Evolutionary conservation across 2,888 invertebrate species (phyloP), one percentile per base, ranked within the genome.

Genomic region (Scaptomyza parva): DNA sequence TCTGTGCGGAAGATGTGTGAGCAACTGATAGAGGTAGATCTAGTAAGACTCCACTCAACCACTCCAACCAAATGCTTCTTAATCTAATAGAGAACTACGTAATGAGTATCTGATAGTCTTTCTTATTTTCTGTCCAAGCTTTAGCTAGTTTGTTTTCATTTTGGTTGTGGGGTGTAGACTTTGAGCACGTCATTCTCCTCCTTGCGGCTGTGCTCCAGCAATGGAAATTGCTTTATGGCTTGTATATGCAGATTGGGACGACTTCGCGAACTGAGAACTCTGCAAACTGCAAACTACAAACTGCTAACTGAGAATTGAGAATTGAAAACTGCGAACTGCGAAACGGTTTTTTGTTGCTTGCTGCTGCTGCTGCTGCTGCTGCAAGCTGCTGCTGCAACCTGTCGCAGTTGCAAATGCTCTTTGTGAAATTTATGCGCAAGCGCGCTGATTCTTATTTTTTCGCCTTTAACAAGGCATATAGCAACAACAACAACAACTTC

Each of bases 221-320:
- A 88, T 88, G 88, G 88, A 89, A 88, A 88, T 89, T 88, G 82
- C 84, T 87, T 88, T 89, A 88, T 89, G 81, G 88, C 89, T 89
- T 88, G 88, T 89, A 89, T 88, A 88, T 88, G 88, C 88, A 89
- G 88, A 88, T 88, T 82, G 87, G 78, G 47, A 70, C 70, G 47
- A 70, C 70, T 69, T 61, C 45, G 51, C 40, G 37, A 62, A 74
- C 52, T 53, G 68, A 40, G 48, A 52, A 58, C 39, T 68, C 39
- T 68, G 62, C 12, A 30, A 44, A 39, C 61, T 59, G 67, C 24
- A 37, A 50, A 55, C 43, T 55, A 39, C 24, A 52, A 53, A 70
- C 22, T 63, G 64, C 8, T 37, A 51, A 41, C 64, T 60, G 67
- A 24, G 47, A 50, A 54, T 24, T 62, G 63, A 9, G 43, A 50